Conservation (phyloP, 2,113 vertebrate genomes). For the Notarius quadriscutis region DNA sequence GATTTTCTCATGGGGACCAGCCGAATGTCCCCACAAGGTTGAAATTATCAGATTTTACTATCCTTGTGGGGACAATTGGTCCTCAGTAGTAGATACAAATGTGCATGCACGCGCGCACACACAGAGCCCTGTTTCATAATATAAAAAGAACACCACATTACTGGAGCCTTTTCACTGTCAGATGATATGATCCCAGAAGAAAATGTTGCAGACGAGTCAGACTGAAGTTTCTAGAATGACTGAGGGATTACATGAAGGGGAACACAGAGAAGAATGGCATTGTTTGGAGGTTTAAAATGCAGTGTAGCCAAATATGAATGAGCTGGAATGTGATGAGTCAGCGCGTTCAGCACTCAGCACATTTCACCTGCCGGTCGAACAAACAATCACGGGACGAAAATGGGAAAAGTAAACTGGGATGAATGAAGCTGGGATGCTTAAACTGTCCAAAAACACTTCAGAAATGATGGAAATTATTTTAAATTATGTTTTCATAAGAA, state of each 20-base stretch:
- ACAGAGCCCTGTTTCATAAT: neutral
- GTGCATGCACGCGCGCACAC: neutral
- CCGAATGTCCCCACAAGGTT: no score
- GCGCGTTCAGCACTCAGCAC: conserved; percentile 62
- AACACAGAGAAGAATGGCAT: conserved; percentile 66
- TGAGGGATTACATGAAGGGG: conserved; percentile 92
- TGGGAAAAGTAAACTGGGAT: neutral
- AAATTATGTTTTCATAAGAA: neutral
- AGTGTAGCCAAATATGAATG: conserved; percentile 82
- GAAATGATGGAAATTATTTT: neutral
- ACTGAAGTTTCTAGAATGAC: conserved; percentile 81
- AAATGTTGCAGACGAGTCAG: conserved; percentile 65
- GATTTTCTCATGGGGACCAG: no score
- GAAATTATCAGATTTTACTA: no score
- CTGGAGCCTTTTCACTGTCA: conserved; percentile 82
- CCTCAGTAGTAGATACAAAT: no score
- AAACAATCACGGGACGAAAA: neutral
- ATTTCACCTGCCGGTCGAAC: conserved; percentile 56
- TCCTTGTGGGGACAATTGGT: no score
- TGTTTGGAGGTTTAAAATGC: conserved; percentile 77
- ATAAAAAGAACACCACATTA: conserved; percentile 36
- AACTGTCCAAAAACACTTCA: neutral
- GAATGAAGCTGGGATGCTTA: neutral
- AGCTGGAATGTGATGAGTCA: conserved; percentile 76
- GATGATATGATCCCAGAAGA: conserved; percentile 72